phyloP scores from a whole-genome alignment of 2,797 vertebrate genomes.

The Aulostomus chinensis region DNA sequence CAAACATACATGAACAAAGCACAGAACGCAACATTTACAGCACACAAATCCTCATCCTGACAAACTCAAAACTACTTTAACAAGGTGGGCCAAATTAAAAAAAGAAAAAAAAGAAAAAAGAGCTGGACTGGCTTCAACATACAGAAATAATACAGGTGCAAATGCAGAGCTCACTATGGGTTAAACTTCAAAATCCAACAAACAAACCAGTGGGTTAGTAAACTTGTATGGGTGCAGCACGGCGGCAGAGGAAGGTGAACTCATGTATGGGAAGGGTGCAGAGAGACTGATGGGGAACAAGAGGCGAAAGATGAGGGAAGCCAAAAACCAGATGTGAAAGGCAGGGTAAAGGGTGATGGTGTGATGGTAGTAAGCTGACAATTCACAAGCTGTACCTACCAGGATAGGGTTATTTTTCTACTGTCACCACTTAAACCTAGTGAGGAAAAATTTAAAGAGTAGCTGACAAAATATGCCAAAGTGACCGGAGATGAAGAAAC shows the following conservation, averaged over 20 bases:
- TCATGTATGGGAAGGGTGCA: slow-evolving; percentile 18
- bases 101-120: slow-evolving; percentile 2
- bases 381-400: slow-evolving; percentile 84
- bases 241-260: slow-evolving; percentile 27
- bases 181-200: slow-evolving; percentile 45
- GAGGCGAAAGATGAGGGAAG: slow-evolving; percentile 6
- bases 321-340: slow-evolving; percentile 12
- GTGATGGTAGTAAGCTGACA: slow-evolving; percentile 68
- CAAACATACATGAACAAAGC: slow-evolving; percentile 19
- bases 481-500: slow-evolving; percentile 75
- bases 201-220: slow-evolving; percentile 70
- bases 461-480: slow-evolving; percentile 81
- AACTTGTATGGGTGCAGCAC: slow-evolving; percentile 27
- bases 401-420: slow-evolving; percentile 85
- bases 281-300: slow-evolving; percentile 18
- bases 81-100: slow-evolving; percentile 8
- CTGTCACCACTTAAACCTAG: slow-evolving; percentile 88
- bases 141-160: slow-evolving; percentile 70
- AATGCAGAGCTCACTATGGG: slow-evolving; percentile 55
- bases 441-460: slow-evolving; percentile 85
- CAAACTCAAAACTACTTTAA: slow-evolving; percentile 24
- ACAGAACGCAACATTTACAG: slow-evolving; percentile 21
- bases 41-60: slow-evolving; percentile 21
- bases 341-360: background rate
- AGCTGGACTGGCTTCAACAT: slow-evolving; percentile 68